phyloP scores from a whole-genome alignment of 2,797 vertebrate genomes.

The Xenentodon cancila region DNA sequence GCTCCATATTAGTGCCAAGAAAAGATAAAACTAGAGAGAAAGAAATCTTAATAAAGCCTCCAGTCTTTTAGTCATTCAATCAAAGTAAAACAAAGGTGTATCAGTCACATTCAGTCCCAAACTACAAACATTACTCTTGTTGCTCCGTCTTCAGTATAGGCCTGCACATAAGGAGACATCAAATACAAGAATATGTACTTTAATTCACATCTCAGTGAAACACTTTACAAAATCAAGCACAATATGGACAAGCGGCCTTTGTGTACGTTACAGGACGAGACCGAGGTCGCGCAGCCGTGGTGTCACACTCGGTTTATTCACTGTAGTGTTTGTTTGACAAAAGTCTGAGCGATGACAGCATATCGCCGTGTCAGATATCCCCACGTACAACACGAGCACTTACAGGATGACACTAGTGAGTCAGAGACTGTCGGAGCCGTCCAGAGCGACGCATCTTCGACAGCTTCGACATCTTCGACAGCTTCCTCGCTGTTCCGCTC shows the following conservation, averaged over 20 bases:
- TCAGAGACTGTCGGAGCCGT: constrained; percentile 9
- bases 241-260: neutral
- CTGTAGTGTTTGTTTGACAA: neutral
- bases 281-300: neutral
- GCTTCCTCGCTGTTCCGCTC: neutral
- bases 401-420: constrained; percentile 18
- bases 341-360: constrained; percentile 27
- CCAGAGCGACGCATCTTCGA: constrained; percentile 3
- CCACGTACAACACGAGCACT: constrained; percentile 12
- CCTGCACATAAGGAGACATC: too few species aligned
- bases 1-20: too few species aligned
- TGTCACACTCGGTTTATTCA: neutral
- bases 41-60: too few species aligned
- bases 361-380: constrained; percentile 16
- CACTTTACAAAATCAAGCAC: neutral
- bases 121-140: too few species aligned
- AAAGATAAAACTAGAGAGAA: too few species aligned
- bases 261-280: neutral
- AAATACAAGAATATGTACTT: too few species aligned
- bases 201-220: too few species aligned
- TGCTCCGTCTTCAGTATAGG: too few species aligned
- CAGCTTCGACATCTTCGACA: too few species aligned
- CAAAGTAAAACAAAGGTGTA: too few species aligned
- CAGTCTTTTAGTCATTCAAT: too few species aligned
- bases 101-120: too few species aligned